Conservation (phyloP, 2,797 vertebrate genomes). For the Onychomys arenicola region DNA sequence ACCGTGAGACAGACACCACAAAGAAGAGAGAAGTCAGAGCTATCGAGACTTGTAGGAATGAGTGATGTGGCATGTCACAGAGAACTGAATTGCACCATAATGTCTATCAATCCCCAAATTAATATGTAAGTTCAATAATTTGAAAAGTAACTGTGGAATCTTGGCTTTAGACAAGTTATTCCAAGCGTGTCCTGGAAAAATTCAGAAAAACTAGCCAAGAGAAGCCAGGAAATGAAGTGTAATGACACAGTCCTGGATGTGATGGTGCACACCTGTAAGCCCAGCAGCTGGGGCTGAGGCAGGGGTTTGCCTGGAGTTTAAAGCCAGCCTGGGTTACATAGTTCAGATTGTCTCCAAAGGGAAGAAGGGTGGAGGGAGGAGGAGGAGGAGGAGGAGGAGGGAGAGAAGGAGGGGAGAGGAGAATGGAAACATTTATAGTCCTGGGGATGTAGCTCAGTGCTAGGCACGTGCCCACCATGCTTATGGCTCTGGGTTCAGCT, state of each 20-base stretch:
- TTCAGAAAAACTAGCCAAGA: background rate
- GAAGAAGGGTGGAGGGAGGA: background rate
- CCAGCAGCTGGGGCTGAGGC: background rate
- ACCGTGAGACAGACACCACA: too few relatives aligned
- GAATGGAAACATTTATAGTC: background rate
- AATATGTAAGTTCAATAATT: background rate
- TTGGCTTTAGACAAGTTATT: background rate
- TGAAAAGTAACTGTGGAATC: background rate
- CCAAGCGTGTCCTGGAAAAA: constrained; percentile 2
- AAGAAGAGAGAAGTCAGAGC: constrained; percentile 7
- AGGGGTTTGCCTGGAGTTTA: background rate
- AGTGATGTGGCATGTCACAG: background rate
- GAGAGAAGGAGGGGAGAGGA: background rate
- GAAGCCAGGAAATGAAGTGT: background rate
- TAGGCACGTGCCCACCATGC: too few relatives aligned
- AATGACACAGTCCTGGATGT: background rate
- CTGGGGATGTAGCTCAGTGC: background rate
- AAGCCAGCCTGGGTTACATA: background rate
- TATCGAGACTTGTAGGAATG: background rate
- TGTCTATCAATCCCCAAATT: background rate
- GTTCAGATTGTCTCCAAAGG: background rate
- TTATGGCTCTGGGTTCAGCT: background rate
- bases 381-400: background rate
- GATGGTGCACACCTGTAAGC: background rate
- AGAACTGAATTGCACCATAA: background rate